These are phyloP conservation scores for Nicator chloris DNA, from an alignment of 2,113 vertebrate species.

Conservation along the genomic window DNA sequence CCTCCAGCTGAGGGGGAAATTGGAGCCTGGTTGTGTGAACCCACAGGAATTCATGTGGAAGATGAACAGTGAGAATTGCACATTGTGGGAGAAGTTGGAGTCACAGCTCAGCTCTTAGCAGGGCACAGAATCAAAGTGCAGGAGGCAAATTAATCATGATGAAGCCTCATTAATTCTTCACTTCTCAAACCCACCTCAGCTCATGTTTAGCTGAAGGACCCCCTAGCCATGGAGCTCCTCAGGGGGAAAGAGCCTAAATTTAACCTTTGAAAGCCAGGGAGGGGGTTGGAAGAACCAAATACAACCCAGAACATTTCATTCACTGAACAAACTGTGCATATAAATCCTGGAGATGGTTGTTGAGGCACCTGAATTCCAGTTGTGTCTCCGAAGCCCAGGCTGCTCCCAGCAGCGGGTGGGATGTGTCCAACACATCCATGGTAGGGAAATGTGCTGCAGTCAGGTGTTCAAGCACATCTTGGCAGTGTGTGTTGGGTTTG, in stretches of 20 bases:
- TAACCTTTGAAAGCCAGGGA: background rate
- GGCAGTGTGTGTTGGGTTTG: too few species aligned
- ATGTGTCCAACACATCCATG: too few species aligned
- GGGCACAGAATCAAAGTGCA: background rate
- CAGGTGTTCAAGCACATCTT: background rate
- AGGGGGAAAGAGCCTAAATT: background rate
- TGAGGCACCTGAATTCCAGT: background rate
- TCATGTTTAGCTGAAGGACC: background rate
- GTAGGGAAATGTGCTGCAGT: background rate
- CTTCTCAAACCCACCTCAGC: background rate
- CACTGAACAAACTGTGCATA: background rate
- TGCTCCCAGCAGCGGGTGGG: background rate
- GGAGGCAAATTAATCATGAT: background rate
- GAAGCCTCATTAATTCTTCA: background rate
- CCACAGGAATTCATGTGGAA: background rate
- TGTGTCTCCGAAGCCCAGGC: background rate
- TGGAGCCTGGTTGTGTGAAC: background rate
- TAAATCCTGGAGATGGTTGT: background rate
- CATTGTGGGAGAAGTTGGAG: background rate
- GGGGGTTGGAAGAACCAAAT: background rate
- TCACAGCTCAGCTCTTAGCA: background rate
- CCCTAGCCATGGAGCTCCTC: background rate
- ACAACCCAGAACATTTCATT: accelerated
- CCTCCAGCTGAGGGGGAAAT: background rate
- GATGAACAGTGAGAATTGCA: background rate